A percentile compares a stretch with the other conserved stretches of the same genome.
Evolutionary conservation across 2,888 invertebrate species (phyloP).

Genomic region (Dryococelus australis): DNA sequence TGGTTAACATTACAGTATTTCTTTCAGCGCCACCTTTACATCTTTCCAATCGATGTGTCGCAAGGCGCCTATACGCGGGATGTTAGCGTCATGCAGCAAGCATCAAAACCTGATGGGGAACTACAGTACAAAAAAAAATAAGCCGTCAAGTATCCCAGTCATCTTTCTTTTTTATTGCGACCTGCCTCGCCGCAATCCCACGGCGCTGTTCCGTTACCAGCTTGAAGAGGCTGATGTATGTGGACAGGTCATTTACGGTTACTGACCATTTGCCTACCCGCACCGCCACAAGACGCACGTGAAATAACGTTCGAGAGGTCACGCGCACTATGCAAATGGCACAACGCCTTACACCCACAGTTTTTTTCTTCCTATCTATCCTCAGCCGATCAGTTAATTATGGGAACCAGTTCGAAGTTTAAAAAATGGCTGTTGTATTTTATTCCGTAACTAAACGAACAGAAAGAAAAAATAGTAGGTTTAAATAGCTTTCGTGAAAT

Average conservation of each 20-base stretch:
- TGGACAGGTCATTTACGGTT: slow-evolving; percentile 7
- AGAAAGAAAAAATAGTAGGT: no score
- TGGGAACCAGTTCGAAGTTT: no score
- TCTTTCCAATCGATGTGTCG: no score
- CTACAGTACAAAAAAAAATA: neutral
- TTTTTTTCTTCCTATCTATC: no score
- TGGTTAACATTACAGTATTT: no score
- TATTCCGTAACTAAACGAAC: no score
- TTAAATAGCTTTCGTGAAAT: no score
- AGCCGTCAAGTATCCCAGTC: neutral
- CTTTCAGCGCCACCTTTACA: no score
- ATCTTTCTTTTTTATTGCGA: neutral
- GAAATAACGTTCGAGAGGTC: neutral
- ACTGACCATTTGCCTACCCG: neutral
- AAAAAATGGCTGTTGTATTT: no score
- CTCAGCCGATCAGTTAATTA: no score
- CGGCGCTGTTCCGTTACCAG: neutral
- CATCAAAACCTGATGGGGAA: neutral
- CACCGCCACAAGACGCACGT: neutral
- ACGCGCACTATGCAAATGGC: neutral
- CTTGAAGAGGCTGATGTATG: neutral
- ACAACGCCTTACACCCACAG: neutral
- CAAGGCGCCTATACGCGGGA: neutral
- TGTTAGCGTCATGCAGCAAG: neutral
- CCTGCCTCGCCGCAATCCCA: neutral